phyloP scores from a whole-genome alignment of 2,797 vertebrate species.

The Yasuhikotakia modesta region DNA sequence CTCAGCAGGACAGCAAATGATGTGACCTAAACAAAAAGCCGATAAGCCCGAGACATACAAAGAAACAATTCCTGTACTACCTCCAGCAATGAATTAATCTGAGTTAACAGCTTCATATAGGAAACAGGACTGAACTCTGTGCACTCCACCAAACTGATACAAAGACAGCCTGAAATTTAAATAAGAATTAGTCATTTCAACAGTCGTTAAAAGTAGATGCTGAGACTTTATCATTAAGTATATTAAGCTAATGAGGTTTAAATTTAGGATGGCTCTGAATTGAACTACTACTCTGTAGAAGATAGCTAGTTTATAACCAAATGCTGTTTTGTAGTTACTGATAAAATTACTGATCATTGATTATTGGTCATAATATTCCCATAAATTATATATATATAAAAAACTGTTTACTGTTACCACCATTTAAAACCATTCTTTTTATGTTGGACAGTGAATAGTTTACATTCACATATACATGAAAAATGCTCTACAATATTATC shows the following conservation, averaged over 20 bases:
- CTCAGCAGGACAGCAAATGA: conserved; percentile 62
- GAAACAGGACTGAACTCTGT: conserved; percentile 21
- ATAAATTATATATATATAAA: not conserved
- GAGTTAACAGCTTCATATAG: not conserved
- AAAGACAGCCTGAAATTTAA: no score
- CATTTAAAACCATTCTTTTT: not conserved
- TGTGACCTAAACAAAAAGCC: conserved; percentile 66
- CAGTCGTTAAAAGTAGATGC: not conserved
- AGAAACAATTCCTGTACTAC: conserved; percentile 57
- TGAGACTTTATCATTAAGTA: not conserved
- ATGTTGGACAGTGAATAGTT: not conserved
- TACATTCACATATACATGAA: not conserved
- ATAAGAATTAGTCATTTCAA: not conserved
- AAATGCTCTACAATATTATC: no score
- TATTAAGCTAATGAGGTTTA: not conserved
- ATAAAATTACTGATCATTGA: no score
- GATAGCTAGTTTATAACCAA: not conserved
- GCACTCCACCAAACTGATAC: conserved; percentile 44
- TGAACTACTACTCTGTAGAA: not conserved
- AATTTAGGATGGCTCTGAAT: not conserved
- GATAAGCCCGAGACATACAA: conserved; percentile 67
- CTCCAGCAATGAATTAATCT: conserved; percentile 61
- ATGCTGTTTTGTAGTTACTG: not conserved
- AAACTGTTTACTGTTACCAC: no score
- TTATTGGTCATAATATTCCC: no score